Conservation (phyloP, 2,113 vertebrate species). For the Salminus brasiliensis region DNA sequence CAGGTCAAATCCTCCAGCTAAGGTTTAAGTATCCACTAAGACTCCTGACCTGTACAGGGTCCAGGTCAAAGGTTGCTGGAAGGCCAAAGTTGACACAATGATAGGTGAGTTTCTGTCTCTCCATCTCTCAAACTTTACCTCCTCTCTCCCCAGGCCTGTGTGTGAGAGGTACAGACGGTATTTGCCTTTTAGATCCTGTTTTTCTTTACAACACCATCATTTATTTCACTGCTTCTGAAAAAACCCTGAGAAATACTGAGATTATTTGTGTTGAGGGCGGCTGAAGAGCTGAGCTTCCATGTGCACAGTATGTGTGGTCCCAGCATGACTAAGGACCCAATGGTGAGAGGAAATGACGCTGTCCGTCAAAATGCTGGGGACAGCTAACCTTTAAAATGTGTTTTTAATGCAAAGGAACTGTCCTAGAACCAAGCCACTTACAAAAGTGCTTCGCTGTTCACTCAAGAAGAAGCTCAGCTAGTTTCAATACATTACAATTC, state of each 20-base stretch:
- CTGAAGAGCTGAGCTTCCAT: neutral
- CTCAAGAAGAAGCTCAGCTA: no score
- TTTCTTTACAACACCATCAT: conserved; percentile 40
- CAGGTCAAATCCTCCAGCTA: conserved; percentile 71
- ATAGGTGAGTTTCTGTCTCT: conserved; percentile 41
- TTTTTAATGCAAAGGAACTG: no score
- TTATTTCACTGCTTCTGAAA: conserved; percentile 38
- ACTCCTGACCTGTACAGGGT: conserved; percentile 67
- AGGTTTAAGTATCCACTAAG: conserved; percentile 73
- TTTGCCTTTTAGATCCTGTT: conserved; percentile 26
- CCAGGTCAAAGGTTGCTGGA: conserved; percentile 71
- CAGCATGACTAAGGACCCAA: neutral
- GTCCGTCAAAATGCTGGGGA: neutral
- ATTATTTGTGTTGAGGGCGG: neutral
- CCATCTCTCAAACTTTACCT: neutral
- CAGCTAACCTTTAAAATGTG: no score
- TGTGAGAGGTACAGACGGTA: neutral
- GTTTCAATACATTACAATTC: no score
- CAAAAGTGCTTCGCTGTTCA: no score
- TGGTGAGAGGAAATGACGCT: neutral
- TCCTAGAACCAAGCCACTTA: no score
- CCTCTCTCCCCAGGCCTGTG: conserved; percentile 18
- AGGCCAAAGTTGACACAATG: conserved; percentile 61
- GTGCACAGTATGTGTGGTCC: neutral
- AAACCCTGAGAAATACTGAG: neutral